A percentile compares a stretch with the other conserved stretches of the same genome.
Conservation (phyloP, 1,140 invertebrate genomes). For the Anastatus disparis region DNA sequence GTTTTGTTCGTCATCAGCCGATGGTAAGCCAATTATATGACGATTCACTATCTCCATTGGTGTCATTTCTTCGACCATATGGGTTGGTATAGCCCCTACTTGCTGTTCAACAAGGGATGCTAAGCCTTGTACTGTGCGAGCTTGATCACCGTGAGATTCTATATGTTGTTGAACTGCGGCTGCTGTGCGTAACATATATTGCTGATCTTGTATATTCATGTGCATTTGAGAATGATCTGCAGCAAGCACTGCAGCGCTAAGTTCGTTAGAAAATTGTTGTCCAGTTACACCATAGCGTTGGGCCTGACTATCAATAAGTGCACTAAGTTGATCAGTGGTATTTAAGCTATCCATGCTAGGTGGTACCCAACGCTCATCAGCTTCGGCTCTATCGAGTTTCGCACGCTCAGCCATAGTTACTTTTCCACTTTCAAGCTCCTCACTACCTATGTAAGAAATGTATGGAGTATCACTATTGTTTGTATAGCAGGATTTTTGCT, state of each 20-base stretch:
- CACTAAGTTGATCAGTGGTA: constrained; percentile 60
- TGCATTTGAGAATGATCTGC: constrained; percentile 56
- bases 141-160: constrained; percentile 48
- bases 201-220: constrained; percentile 57
- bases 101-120: constrained; percentile 56
- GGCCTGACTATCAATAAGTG: constrained; percentile 62
- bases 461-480: constrained; percentile 53
- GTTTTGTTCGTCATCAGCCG: constrained; percentile 58
- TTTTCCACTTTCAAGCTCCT: constrained; percentile 56
- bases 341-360: constrained; percentile 66
- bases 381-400: constrained; percentile 67
- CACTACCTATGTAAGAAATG: constrained; percentile 50
- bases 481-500: constrained; percentile 57
- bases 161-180: constrained; percentile 46
- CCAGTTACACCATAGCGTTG: constrained; percentile 53
- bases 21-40: constrained; percentile 58
- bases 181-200: constrained; percentile 48
- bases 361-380: constrained; percentile 75
- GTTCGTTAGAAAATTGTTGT: constrained; percentile 59
- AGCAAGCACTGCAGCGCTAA: constrained; percentile 50
- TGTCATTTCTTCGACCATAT: constrained; percentile 55
- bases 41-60: constrained; percentile 63
- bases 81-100: constrained; percentile 44
- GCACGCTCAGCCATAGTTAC: constrained; percentile 60
- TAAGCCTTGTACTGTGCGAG: constrained; percentile 45